These are phyloP conservation scores for Pygocentrus nattereri DNA, from an alignment of 2,797 vertebrate genomes.

Conservation along the genomic window DNA sequence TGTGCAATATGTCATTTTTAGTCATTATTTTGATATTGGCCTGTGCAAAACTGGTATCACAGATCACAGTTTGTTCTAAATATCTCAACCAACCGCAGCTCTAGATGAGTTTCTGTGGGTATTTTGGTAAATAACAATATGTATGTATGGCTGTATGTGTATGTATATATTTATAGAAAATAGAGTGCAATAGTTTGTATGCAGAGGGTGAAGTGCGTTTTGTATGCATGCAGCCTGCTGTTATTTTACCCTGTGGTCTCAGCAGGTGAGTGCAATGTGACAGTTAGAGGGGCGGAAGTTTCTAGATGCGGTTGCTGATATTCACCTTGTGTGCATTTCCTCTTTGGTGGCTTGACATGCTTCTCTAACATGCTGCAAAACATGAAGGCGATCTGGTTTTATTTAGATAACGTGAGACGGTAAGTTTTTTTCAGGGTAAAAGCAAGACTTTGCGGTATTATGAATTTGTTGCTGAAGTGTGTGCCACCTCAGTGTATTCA, in stretches of 20 bases:
- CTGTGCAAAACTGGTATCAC: background rate
- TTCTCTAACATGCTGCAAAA: background rate
- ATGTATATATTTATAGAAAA: too few relatives aligned
- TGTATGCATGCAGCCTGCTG: background rate
- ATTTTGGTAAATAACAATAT: too few relatives aligned
- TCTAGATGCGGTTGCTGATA: constrained; percentile 5
- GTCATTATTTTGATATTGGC: background rate
- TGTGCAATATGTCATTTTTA: background rate
- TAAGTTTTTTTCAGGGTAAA: background rate
- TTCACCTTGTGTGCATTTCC: background rate
- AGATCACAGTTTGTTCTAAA: background rate
- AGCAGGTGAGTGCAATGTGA: constrained; percentile 12
- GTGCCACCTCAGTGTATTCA: background rate
- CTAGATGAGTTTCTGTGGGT: too few relatives aligned
- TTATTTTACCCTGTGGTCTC: constrained; percentile 2
- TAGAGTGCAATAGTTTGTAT: background rate
- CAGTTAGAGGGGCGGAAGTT: constrained; percentile 30
- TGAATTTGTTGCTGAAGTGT: background rate
- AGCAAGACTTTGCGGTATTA: background rate
- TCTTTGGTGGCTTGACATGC: constrained; percentile 7
- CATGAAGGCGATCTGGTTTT: background rate
- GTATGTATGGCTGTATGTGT: too few relatives aligned
- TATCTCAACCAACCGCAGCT: too few relatives aligned
- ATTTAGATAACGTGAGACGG: background rate
- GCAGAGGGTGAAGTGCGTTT: background rate